Evolutionary conservation across 1,140 invertebrate genomes (phyloP), one percentile per base, ranked within the genome.

Genomic region (Drosophila arizonae): DNA sequence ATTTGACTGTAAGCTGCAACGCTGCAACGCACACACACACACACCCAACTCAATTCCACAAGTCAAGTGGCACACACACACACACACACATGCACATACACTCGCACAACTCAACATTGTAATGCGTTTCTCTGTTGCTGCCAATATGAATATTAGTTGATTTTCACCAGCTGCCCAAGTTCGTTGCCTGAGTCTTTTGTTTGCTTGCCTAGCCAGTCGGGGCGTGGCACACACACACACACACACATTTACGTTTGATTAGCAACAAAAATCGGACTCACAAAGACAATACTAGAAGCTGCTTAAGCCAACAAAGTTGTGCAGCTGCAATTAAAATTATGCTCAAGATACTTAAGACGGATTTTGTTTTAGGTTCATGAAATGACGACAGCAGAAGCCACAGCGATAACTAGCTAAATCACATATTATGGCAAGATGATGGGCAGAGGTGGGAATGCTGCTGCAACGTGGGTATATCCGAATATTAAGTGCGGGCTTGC

Each of bases 101-200:
- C 54, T 76, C 61, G 75, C 66, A 66, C 80, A 79, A 76, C 79
- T 86, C 74, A 85, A 86, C 81, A 81, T 86, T 86, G 81, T 87
- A 86, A 87, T 78, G 82, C 78, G 85, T 85, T 85, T 68, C 64
- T 61, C 70, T 61, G 24, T 30, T 21, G 43, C 56, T 48, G 68
- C 50, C 70, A 68, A 70, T 70, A 50, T 24, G 52, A 56, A 73
- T 68, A 68, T 54, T 43, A 68, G 50, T 60, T 72, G 70, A 52
- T 54, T 72, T 72, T 60, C 64, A 72, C 46, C 46, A 54, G 58
- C 46, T 75, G 72, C 46, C 64, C 11, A 56, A 61, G 73, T 76
- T 76, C 68, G 61, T 62, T 58, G 72, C 36, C 61, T 13, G 30
- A 64, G 68, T 71, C 68, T 65, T 71, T 71, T 64, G 52, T 71